Evolutionary conservation across 2,113 vertebrate genomes (phyloP).

Genomic region (Sialia sialis): DNA sequence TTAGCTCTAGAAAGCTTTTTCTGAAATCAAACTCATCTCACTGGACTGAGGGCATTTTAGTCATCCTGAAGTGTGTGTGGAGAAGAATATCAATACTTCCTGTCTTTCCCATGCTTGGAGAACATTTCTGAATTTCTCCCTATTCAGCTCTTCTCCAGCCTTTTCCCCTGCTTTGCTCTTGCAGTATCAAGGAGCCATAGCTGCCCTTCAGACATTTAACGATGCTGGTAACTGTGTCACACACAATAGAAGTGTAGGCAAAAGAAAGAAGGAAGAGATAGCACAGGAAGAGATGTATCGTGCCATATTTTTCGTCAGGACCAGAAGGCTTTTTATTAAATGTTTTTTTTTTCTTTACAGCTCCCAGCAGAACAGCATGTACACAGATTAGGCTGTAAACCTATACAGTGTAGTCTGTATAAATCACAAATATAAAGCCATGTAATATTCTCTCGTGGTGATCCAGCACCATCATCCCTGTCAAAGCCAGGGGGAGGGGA

Average conservation of each 20-base stretch:
- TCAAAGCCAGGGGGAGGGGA: neutral
- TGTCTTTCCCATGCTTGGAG: neutral
- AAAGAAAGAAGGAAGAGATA: neutral
- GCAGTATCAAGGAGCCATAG: neutral
- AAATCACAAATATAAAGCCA: conserved; percentile 20
- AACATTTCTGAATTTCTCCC: neutral
- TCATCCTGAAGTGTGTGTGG: neutral
- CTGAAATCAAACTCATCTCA: neutral
- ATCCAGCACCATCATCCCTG: neutral
- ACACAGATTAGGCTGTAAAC: neutral
- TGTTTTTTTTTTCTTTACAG: conserved; percentile 37
- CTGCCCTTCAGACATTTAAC: neutral
- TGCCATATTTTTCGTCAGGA: neutral
- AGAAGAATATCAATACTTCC: neutral
- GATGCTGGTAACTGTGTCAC: neutral
- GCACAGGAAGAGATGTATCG: neutral
- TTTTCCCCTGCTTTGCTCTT: neutral
- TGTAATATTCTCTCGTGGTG: neutral
- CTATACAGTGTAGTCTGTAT: neutral
- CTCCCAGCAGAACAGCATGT: neutral
- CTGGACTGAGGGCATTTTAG: neutral
- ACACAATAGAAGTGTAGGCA: neutral
- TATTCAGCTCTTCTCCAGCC: neutral
- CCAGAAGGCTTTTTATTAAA: neutral
- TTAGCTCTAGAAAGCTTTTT: neutral